Conservation (phyloP, 2,797 vertebrate genomes). For the Potorous gilbertii region DNA sequence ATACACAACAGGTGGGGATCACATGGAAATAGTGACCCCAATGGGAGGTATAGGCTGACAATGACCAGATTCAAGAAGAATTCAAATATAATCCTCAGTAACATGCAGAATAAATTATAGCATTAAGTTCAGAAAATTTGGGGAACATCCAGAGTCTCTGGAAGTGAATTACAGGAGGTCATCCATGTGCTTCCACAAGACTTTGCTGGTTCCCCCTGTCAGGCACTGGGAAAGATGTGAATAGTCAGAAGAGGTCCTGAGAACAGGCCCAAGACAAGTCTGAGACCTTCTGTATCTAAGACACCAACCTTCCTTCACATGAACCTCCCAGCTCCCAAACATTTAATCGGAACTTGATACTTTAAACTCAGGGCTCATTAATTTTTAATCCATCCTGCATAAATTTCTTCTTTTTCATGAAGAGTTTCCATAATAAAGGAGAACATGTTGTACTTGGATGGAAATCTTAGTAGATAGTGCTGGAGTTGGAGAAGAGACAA, state of each 20-base stretch:
- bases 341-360: background rate
- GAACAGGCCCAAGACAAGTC: background rate
- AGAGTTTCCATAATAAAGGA: background rate
- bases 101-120: too few species aligned
- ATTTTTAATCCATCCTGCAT: background rate
- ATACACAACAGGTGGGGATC: background rate
- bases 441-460: background rate
- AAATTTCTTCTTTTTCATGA: background rate
- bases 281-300: background rate
- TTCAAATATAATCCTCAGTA: too few species aligned
- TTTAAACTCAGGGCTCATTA: background rate
- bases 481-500: background rate
- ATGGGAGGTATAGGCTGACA: too few species aligned
- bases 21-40: background rate
- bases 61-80: too few species aligned
- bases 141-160: too few species aligned
- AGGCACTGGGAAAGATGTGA: background rate
- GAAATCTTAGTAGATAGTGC: background rate
- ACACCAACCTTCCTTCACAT: background rate
- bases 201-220: background rate
- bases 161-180: background rate
- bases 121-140: too few species aligned
- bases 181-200: background rate
- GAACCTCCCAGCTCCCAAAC: background rate
- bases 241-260: background rate